Evolutionary conservation across 2,797 vertebrate genomes (phyloP).

Genomic region (Mormyrus proboscirostris): DNA sequence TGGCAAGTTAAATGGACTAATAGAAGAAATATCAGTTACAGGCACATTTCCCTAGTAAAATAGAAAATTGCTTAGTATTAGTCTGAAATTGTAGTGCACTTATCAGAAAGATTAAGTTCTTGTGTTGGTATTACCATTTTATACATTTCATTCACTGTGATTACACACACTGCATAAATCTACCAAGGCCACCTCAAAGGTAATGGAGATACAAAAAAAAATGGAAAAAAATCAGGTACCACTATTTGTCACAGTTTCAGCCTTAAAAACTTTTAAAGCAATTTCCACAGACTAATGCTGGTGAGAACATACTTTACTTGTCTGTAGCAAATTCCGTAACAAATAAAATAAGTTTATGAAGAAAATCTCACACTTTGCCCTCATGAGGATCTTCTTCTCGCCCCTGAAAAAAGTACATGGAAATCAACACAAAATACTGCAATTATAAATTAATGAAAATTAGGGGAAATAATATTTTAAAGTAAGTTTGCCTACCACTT

Average conservation of each 20-base stretch:
- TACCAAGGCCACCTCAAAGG: background rate
- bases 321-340: background rate
- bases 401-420: slow-evolving; percentile 60
- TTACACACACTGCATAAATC: background rate
- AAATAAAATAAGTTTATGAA: background rate
- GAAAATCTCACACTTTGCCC: slow-evolving; percentile 91
- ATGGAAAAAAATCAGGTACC: background rate
- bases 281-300: background rate
- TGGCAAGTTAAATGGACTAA: background rate
- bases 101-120: background rate
- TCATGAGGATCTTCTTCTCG: slow-evolving; percentile 98
- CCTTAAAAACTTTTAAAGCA: background rate
- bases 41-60: background rate
- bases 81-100: background rate
- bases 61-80: background rate
- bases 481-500: slow-evolving; percentile 76
- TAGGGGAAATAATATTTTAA: background rate
- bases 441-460: background rate
- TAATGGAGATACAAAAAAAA: background rate
- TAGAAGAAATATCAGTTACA: background rate
- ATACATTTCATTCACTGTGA: background rate
- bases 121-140: background rate
- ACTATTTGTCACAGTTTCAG: background rate
- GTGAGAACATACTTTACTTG: background rate
- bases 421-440: background rate